Conservation (phyloP, 2,888 invertebrate species). For the Drosophila austrosaltans region DNA sequence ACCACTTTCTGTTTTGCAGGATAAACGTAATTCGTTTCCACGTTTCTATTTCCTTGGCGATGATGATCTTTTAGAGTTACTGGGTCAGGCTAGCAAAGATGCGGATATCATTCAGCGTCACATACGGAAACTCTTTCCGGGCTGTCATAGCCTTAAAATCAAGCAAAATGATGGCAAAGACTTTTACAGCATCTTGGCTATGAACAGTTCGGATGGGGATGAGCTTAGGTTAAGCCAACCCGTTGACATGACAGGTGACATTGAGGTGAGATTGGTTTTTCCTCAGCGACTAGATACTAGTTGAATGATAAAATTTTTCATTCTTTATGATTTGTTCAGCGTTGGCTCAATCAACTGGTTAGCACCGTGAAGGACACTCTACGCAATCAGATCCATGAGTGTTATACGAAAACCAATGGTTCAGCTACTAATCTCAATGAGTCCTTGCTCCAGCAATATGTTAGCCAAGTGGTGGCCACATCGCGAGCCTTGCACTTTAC, state of each 20-base stretch:
- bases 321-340: constrained; percentile 50
- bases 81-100: constrained; percentile 96
- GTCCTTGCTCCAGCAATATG: constrained; percentile 84
- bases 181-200: constrained; percentile 82
- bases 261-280: constrained; percentile 73
- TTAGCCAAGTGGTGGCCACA: constrained; percentile 91
- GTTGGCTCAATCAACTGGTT: constrained; percentile 87
- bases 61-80: constrained; percentile 97
- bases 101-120: constrained; percentile 94
- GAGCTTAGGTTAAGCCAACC: constrained; percentile 70
- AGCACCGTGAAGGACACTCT: constrained; percentile 92
- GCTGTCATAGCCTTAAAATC: constrained; percentile 91
- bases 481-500: constrained; percentile 94
- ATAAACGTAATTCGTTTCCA: constrained; percentile 96
- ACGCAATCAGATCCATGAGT: constrained; percentile 86
- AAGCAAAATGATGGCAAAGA: constrained; percentile 52
- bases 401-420: constrained; percentile 82
- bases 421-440: constrained; percentile 81
- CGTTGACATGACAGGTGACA: constrained; percentile 81
- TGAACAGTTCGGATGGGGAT: constrained; percentile 84
- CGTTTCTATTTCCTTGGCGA: constrained; percentile 98
- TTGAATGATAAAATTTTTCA: not conserved
- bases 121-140: constrained; percentile 97
- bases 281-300: not conserved
- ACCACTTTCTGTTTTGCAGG: constrained; percentile 85